Base-by-base conservation (phyloP, 2,113 vertebrate genomes). In the Pelecanoides urinatrix region DNA sequence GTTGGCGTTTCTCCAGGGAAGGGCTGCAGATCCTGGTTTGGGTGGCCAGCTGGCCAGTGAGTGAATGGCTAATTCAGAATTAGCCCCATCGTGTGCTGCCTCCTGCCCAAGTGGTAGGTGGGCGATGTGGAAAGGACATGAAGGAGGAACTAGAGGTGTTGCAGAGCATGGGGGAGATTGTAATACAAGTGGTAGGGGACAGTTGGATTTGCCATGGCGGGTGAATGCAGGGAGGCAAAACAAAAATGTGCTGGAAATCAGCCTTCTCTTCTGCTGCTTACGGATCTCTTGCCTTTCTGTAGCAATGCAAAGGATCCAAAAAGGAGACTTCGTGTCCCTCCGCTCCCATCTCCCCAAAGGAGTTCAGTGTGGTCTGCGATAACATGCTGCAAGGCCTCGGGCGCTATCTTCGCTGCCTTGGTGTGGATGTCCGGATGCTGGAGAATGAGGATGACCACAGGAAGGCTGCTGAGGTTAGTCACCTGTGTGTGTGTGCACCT, bases 311-410 rank as follows among this genome's bases (percentile, higher is more conserved):
- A 11, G 90, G 52, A 17, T 9, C 27, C 22, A 34, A 4, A 16
- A 23, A 2, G 3, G 82, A 83, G 18, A 6, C 36, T 7, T 40
- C 26, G 0, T 0, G 1, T 3, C 0, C 18, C 3, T 2, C 61
- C 19, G 65, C 44, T 1, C 44, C 86, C 36, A 30, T 98, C 52
- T 91, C 90, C 6, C 98, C 98, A 1, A 96, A 89, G 87, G 97
- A 99, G 91, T 98, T 99, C 96, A 97, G 98, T 0, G 98, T 98
- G 91, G 98, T 99, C 68, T 99, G 99, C 36, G 99, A 99, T 94
- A 99, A 98, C 97, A 99, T 99, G 99, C 97, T 99, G 26, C 98
- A 99, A 84, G 99, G 99, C 42, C 98, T 99, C 1, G 99, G 99
- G 2, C 97, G 98, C 61, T 98, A 98, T 80, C 98, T 99, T 76